Conservation (phyloP, 1,140 invertebrate species). For the Magallana angulata region DNA sequence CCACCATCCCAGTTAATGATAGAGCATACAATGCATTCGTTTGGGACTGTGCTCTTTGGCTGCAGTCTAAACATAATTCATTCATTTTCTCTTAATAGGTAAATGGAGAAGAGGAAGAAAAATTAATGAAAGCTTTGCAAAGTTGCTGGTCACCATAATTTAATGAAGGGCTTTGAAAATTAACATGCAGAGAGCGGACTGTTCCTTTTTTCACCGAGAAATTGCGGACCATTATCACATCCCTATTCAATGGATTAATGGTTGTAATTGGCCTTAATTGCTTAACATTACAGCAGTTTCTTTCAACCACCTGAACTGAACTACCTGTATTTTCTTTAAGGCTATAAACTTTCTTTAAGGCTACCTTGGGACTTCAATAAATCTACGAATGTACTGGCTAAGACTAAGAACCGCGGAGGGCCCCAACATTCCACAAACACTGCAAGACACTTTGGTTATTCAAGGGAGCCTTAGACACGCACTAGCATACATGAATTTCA, state of each 20-base stretch:
- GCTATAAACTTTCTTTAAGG: background rate
- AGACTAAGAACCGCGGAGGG: too few relatives aligned
- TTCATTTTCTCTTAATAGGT: too few relatives aligned
- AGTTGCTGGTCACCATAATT: too few relatives aligned
- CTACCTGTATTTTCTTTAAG: background rate
- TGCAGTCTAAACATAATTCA: too few relatives aligned
- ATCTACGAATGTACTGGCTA: background rate
- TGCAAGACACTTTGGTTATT: background rate
- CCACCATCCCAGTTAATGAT: too few relatives aligned
- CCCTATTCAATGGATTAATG: conserved; percentile 1
- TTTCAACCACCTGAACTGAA: conserved; percentile 8
- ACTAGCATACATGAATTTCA: conserved; percentile 16
- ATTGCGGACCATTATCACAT: background rate
- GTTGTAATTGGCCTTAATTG: background rate
- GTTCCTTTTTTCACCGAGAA: background rate
- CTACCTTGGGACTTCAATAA: background rate
- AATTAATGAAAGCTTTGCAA: too few relatives aligned
- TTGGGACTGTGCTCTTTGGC: too few relatives aligned
- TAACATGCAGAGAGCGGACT: too few relatives aligned
- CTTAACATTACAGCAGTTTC: conserved; percentile 30
- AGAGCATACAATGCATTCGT: too few relatives aligned
- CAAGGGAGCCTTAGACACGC: background rate
- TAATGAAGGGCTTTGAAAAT: too few relatives aligned
- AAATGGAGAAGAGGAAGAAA: too few relatives aligned
- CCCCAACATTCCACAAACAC: background rate